Base-by-base conservation (phyloP, 2,888 invertebrate species). In the Drosophila pseudotalamancana region DNA sequence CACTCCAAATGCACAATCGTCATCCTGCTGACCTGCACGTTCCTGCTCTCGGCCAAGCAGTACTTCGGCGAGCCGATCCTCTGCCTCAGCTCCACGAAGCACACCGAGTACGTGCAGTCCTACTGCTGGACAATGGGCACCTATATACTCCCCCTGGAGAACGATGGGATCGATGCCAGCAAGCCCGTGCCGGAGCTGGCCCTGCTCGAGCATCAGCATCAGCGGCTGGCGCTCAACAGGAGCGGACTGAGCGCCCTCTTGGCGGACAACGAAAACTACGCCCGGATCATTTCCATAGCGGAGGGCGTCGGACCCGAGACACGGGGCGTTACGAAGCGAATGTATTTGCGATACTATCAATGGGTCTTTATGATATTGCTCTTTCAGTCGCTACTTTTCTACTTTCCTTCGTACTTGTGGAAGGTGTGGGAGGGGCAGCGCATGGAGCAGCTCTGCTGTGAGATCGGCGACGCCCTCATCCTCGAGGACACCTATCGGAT, bases 41-140 rank as follows among this genome's bases (percentile, higher is more conserved):
- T 96, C 71, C 90, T 96, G 78, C 93, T 97, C 50, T 95, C 95
- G 39, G 94, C 95, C 11, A 95, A 95, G 83, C 96, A 97, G 90
- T 96, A 96, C 91, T 96, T 97, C 82, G 97, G 97, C 0, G 95
- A 96, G 76, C 96, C 97, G 0, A 97, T 97, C 56, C 93, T 95
- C 79, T 97, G 97, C 90, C 93, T 94, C 88, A 92, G 92, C n/a
- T 92, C 92, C 39, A 90, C 91, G 3, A 92, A 92, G 50, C 72
- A 94, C 42, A 93, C 92, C 68, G 94, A 94, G 37, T 93, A 94
- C 11, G 92, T 96, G 32, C 94, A 96, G 82, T 94, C 94, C 53
- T 96, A 94, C 88, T 96, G 96, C 90, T 96, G 96, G 96, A 95
- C 95, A 68, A 94, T 94, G 89, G 95, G 95, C 49, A 95, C 95